Evolutionary conservation across 2,888 invertebrate species (phyloP).

Genomic region (Parnassius orleans): DNA sequence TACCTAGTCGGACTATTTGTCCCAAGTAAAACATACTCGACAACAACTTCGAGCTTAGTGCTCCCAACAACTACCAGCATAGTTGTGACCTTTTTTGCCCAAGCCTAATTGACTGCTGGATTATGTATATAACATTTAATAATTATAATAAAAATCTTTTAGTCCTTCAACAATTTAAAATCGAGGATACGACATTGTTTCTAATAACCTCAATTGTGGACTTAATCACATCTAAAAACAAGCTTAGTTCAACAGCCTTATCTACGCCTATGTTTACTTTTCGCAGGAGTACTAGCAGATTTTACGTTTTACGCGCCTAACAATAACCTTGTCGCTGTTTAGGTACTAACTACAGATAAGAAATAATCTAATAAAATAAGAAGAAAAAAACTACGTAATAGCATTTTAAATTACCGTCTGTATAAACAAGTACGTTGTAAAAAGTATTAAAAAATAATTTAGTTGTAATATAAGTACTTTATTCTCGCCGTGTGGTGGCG

Average conservation of each 20-base stretch:
- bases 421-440: too few relatives aligned
- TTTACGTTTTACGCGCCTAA: slow-evolving; percentile 2
- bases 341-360: slow-evolving; percentile 3
- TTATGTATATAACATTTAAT: too few relatives aligned
- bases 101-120: neutral
- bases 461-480: too few relatives aligned
- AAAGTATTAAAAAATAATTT: too few relatives aligned
- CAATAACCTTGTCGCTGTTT: slow-evolving; percentile 14
- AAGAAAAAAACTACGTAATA: too few relatives aligned
- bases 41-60: too few relatives aligned
- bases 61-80: too few relatives aligned
- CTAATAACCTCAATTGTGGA: neutral
- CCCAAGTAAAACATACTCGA: too few relatives aligned
- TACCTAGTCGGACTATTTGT: too few relatives aligned
- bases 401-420: too few relatives aligned
- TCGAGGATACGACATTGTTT: neutral
- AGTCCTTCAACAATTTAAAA: neutral
- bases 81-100: too few relatives aligned
- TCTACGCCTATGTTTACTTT: slow-evolving; percentile 9
- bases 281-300: slow-evolving; percentile 4
- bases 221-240: neutral
- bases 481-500: too few relatives aligned
- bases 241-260: slow-evolving; percentile 3
- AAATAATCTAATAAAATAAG: neutral
- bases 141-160: neutral